A percentile compares a stretch with the other conserved stretches of the same genome.
Evolutionary conservation across 2,888 invertebrate genomes (phyloP).

Genomic region (Ellobium chinense): DNA sequence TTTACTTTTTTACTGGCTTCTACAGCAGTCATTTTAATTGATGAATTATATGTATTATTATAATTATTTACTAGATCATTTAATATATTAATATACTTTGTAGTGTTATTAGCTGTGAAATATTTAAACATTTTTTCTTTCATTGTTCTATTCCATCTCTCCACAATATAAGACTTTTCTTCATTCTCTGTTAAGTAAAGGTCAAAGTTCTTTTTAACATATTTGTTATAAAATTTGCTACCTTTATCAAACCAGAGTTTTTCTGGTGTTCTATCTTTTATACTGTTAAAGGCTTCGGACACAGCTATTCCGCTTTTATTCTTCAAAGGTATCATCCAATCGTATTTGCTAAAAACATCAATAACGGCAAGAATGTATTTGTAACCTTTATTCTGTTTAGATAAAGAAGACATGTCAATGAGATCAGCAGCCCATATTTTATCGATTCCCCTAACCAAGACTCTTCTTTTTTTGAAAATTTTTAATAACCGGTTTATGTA

Average conservation of each 20-base stretch:
- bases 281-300: too few species aligned
- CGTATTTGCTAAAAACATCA: too few species aligned
- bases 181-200: too few species aligned
- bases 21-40: slow-evolving; percentile 10
- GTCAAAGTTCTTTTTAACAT: too few species aligned
- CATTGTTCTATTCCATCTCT: slow-evolving; percentile 13
- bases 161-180: neutral
- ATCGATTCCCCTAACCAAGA: neutral
- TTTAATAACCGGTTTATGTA: slow-evolving; percentile 5
- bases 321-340: too few species aligned
- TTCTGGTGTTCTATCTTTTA: too few species aligned
- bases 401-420: neutral
- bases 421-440: slow-evolving; percentile 12
- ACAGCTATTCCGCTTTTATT: too few species aligned
- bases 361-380: too few species aligned
- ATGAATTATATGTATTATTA: neutral
- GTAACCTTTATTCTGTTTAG: neutral
- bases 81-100: neutral
- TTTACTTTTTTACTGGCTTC: neutral
- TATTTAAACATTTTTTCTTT: slow-evolving; percentile 18
- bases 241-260: too few species aligned
- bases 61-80: slow-evolving; percentile 4
- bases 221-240: too few species aligned
- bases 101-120: slow-evolving; percentile 5
- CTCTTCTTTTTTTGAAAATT: neutral